phyloP scores from a whole-genome alignment of 2,113 vertebrate genomes.

The Gasterosteus aculeatus region DNA sequence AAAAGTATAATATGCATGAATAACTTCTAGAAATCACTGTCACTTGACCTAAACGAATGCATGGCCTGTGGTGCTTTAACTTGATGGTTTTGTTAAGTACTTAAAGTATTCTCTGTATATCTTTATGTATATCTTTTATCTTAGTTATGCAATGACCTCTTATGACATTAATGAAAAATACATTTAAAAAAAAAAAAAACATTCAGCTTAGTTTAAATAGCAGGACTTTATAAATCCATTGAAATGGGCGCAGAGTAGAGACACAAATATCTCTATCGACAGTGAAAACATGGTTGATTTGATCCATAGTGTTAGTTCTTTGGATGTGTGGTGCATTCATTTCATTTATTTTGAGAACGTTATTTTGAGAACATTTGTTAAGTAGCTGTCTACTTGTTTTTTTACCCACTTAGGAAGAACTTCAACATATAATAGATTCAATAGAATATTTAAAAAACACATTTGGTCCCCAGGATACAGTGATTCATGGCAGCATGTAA shows the following conservation, averaged over 20 bases:
- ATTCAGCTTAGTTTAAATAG: background rate
- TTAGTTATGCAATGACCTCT: background rate
- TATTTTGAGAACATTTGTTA: too few species aligned
- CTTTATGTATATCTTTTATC: too few species aligned
- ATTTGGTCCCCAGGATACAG: background rate
- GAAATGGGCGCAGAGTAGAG: background rate
- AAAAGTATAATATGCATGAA: background rate
- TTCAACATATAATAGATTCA: background rate
- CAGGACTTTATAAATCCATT: background rate
- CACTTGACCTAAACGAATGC: background rate
- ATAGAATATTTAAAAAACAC: background rate
- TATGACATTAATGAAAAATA: background rate
- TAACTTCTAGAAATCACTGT: slow-evolving; percentile 1
- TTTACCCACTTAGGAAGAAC: too few species aligned
- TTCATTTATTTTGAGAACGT: too few species aligned
- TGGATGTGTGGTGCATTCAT: background rate
- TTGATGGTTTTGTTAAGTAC: background rate
- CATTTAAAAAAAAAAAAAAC: background rate
- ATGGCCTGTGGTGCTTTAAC: background rate
- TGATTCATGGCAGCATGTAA: background rate
- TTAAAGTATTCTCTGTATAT: background rate
- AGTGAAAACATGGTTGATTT: background rate
- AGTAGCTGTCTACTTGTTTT: too few species aligned
- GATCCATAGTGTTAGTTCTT: background rate
- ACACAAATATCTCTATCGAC: background rate